Conservation (phyloP, 2,888 invertebrate species). For the Rhorus exstirpatorius region DNA sequence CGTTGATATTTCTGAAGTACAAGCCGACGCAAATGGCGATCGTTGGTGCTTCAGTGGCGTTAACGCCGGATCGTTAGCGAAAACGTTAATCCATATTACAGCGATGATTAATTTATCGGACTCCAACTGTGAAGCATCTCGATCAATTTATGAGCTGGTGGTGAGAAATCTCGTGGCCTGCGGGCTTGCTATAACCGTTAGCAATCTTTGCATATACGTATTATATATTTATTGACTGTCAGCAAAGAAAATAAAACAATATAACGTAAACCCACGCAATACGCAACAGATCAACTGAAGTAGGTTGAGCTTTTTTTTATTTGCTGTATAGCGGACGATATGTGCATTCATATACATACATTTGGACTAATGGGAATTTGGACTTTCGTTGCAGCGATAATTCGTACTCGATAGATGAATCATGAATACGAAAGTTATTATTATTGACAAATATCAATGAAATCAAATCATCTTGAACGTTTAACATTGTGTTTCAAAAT, state of each 20-base stretch:
- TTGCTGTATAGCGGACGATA: no score
- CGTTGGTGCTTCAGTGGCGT: conserved; percentile 67
- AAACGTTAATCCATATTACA: conserved; percentile 78
- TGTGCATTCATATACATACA: background rate
- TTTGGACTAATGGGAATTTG: background rate
- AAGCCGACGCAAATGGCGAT: conserved; percentile 15
- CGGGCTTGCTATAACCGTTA: conserved; percentile 10
- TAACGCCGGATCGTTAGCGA: conserved; percentile 73
- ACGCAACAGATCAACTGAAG: no score
- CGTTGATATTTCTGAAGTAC: background rate
- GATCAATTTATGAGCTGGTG: conserved; percentile 53
- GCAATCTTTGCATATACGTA: conserved; percentile 21
- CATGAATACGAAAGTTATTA: no score
- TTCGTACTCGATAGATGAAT: no score
- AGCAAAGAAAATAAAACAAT: no score
- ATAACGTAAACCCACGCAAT: no score
- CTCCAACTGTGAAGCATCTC: conserved; percentile 7
- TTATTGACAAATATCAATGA: no score
- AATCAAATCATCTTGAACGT: no score
- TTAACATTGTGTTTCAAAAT: no score
- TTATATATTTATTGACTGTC: no score
- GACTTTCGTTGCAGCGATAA: no score
- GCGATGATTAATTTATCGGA: conserved; percentile 77
- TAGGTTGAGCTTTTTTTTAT: no score
- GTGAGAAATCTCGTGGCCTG: background rate